Conservation (phyloP, 1,140 invertebrate genomes). For the Stenopsyche tienmushanensis region DNA sequence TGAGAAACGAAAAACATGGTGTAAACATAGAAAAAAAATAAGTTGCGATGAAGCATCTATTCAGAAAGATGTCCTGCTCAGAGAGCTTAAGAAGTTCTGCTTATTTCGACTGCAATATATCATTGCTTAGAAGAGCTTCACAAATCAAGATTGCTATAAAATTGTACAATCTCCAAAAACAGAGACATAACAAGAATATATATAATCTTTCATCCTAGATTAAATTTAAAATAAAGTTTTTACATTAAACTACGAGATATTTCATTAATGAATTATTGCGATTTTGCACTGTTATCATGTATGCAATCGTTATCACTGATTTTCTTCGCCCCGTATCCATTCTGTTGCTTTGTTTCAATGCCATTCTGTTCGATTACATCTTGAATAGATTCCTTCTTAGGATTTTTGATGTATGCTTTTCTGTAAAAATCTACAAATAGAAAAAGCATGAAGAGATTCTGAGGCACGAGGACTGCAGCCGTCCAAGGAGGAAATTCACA, state of each 20-base stretch:
- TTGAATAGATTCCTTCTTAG: conserved; percentile 37
- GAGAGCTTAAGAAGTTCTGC: too few species aligned
- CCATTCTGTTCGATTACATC: conserved; percentile 8
- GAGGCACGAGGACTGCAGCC: conserved; percentile 63
- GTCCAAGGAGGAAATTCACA: conserved; percentile 72
- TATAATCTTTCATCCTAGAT: too few species aligned
- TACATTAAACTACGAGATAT: background rate
- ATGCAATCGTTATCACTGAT: background rate
- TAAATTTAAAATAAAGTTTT: background rate
- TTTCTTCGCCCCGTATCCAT: background rate
- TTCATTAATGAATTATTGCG: background rate
- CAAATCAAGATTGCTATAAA: too few species aligned
- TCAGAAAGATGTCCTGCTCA: too few species aligned
- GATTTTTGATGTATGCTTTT: conserved; percentile 68
- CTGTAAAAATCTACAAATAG: conserved; percentile 87
- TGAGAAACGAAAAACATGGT: too few species aligned
- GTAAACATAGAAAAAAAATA: too few species aligned
- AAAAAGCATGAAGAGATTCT: conserved; percentile 74
- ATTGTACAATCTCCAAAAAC: too few species aligned
- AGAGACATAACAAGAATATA: too few species aligned
- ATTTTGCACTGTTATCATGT: background rate
- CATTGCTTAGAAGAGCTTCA: too few species aligned
- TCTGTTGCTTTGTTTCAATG: conserved; percentile 4
- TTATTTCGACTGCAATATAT: too few species aligned
- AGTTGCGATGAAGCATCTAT: too few species aligned